Evolutionary conservation across 2,113 vertebrate genomes (phyloP), one percentile per base, ranked within the genome.

Genomic region (Lophura nycthemera): DNA sequence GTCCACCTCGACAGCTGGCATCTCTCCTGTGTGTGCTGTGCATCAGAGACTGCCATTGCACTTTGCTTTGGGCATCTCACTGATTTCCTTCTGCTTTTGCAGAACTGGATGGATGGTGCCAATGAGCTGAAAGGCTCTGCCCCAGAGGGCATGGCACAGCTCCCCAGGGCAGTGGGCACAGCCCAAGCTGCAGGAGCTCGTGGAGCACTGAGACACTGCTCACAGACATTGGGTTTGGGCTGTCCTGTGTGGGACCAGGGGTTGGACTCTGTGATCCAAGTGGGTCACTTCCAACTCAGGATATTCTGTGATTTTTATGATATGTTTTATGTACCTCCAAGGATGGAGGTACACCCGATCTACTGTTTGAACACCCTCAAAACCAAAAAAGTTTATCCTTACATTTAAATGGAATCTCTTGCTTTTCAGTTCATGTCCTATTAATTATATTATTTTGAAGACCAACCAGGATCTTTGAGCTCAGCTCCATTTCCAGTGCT

Each of bases 21-120:
- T 67, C 70, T 40, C 12, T 52, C 34, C 52, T 75, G 32, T 12
- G 1, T 1, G 6, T 81, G 27, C 32, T 82, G 50, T 13, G 24
- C 57, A 43, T 40, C 61, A 47, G 61, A 57, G 8, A 18, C 3
- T 0, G 1, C 3, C 1, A 2, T 30, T 86, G 47, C 32, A 69
- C 60, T 32, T 6, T n/a, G 43, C 14, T 50, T 56, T 36, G 74
- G 70, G 4, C 2, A 16, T n/a, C 38, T 78, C 0, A 0, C 36
- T 24, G 21, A 42, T 91, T 76, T 38, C 34, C 86, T 83, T 15
- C 14, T 16, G 70, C 0, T 0, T 16, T 0, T 0, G n/a, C 32
- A 75, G 14, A 32, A 47, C 10, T 43, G 70, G 52, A 3, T n/a
- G 89, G 47, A 27, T 40, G 34, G 45, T 32, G 43, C 32, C 18